A percentile compares a stretch with the other conserved stretches of the same genome.
Evolutionary conservation across 2,888 invertebrate genomes (phyloP).

Genomic region (Erebia ligea): DNA sequence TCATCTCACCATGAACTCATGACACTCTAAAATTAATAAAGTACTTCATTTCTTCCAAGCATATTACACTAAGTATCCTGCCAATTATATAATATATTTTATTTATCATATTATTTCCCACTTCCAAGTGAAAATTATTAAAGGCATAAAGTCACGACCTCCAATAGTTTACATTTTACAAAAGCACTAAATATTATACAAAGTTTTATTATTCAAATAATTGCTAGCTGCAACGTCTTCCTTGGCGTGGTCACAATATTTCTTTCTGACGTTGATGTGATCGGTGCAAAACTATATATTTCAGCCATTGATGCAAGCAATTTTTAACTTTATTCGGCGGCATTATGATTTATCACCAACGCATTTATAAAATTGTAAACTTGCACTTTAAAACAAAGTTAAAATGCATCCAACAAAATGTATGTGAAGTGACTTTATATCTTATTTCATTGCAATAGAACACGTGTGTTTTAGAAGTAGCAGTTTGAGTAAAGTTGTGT

Average conservation of each 20-base stretch:
- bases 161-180: slow-evolving; percentile 35
- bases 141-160: slow-evolving; percentile 47
- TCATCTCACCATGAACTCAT: too few species aligned
- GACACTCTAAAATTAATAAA: too few species aligned
- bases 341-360: slow-evolving; percentile 4
- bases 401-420: background rate
- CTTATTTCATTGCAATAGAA: slow-evolving; percentile 20
- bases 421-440: slow-evolving; percentile 7
- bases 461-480: background rate
- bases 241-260: slow-evolving; percentile 47
- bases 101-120: slow-evolving; percentile 19
- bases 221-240: slow-evolving; percentile 45
- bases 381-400: slow-evolving; percentile 35
- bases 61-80: too few species aligned
- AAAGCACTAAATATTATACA: slow-evolving; percentile 45
- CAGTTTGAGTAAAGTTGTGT: slow-evolving; percentile 33
- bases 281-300: slow-evolving; percentile 38
- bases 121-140: slow-evolving; percentile 31
- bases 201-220: slow-evolving; percentile 49
- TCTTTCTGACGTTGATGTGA: slow-evolving; percentile 49
- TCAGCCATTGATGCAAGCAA: background rate
- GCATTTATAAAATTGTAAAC: slow-evolving; percentile 29
- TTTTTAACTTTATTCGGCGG: slow-evolving; percentile 19
- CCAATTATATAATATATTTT: slow-evolving; percentile 14
- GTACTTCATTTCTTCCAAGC: too few species aligned